Base-by-base conservation (phyloP, 2,888 invertebrate genomes). In the Apoda limacodes region DNA sequence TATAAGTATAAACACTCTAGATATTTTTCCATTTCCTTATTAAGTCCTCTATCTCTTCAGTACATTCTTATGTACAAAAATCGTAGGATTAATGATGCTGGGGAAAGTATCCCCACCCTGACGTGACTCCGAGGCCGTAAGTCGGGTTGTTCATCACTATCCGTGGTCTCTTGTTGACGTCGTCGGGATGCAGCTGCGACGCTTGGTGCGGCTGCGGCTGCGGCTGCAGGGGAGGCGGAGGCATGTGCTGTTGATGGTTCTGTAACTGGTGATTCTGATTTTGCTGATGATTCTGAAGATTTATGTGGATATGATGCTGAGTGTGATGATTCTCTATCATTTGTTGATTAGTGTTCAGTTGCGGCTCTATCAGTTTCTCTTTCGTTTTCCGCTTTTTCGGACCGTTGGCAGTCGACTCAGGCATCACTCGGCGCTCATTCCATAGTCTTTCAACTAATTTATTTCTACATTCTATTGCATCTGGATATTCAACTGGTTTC, bases 81-180 rank as follows among this genome's bases (percentile, higher is more conserved):
- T n/a, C n/a, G n/a, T n/a, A n/a, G n/a, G n/a, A n/a, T n/a, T n/a
- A n/a, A n/a, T n/a, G n/a, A n/a, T 67, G 75, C 17, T 68, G 74
- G 0, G 71, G 71, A 27, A 74, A 75, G 20, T 75, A 76, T 1
- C 69, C 63, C 76, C 76, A 76, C 0, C 60, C 64, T 0, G 71
- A 68, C 0, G 69, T 60, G 6, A 60, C 60, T 5, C 72, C 41
- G 2, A 60, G 48, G 3, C 71, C 69, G 0, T 63, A 60, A 0
- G 66, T 60, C 0, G 66, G 48, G 5, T 53, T 65, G 13, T 59
- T 58, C 22, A 67, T 59, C 14, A 70, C 42, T 11, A 75, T 41
- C 9, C 76, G 43, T 1, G 75, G 65, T 32, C 76, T 39, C 35
- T 75, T 74, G 35, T 54, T 65, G 9, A 57, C 38, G 9, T 74